A percentile compares a stretch with the other conserved stretches of the same genome.
These are phyloP conservation scores for Cynopterus brachyotis DNA, from an alignment of 2,113 vertebrate species.

Conservation along the genomic window DNA sequence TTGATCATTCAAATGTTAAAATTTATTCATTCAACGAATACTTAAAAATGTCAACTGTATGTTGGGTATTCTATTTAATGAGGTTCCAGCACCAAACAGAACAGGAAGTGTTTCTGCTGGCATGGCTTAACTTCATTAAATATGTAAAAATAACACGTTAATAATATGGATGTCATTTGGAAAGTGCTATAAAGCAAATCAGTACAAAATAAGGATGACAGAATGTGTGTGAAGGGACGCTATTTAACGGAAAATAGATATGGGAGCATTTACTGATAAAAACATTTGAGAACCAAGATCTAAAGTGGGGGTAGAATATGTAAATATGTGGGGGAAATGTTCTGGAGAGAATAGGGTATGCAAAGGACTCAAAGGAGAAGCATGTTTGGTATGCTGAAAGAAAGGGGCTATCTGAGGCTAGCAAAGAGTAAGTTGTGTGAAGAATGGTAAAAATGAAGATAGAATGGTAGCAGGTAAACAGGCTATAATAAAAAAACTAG, in stretches of 20 bases:
- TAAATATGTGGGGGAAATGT: neutral
- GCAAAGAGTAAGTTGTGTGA: neutral
- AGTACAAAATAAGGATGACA: neutral
- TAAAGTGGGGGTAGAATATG: neutral
- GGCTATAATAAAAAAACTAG: neutral
- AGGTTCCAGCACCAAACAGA: neutral
- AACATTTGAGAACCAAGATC: neutral
- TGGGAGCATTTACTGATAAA: neutral
- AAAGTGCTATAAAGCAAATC: neutral
- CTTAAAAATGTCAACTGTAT: neutral
- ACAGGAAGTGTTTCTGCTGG: neutral
- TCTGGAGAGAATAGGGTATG: neutral
- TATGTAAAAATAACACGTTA: neutral
- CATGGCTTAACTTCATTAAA: neutral
- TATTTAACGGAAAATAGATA: neutral
- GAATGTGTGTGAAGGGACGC: neutral
- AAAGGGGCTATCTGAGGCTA: neutral
- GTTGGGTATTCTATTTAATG: neutral
- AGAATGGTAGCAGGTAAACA: neutral
- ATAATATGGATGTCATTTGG: neutral
- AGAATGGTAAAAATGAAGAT: neutral
- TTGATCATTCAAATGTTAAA: neutral
- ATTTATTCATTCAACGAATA: conserved; percentile 19
- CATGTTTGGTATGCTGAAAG: neutral
- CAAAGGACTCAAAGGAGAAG: neutral